Evolutionary conservation across 2,888 invertebrate genomes (phyloP), one percentile per base, ranked within the genome.

Genomic region (Hydraecia micacea): DNA sequence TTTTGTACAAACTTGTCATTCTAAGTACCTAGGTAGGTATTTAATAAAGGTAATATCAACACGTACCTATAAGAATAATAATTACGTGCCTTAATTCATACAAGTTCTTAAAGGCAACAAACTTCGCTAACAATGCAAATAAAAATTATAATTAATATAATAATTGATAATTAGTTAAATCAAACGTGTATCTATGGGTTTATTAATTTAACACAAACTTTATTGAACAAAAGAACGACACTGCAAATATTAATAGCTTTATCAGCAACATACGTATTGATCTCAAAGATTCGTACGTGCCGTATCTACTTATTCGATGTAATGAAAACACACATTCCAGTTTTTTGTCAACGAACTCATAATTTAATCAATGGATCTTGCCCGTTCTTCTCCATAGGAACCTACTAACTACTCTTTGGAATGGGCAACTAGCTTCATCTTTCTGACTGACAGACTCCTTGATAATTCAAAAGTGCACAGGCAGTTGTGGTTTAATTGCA

Each of bases 251-350:
- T 25, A 49, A 21, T 36, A 58, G 11, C 36, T 66, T 73, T 46
- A 84, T 84, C 70, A 58, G 49, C 70, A 58, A 70, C 39, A 67
- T 72, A 46, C 25, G 70, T 42, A 73, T 66, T 63, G 62, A 72
- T 80, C 42, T 72, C 66, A 75, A 83, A 78, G 73, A 75, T 75
- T 73, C 21, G 71, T 79, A 77, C 83, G 83, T 84, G 83, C 68
- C 71, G 39, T 84, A 84, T 84, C 84, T 84, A 36, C 25, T 63
- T 36, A 55, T 8, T 69, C 25, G 39, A 62, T 62, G 39, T 68
- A 65, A 63, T 13, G 36, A 71, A 84, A 80, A 69, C 63, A 80
- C 32, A 84, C 80, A 84, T 84, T 84, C 83, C 83, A 65, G 13
- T 65, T 74, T 77, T 71, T 80, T 72, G 63, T 65, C 55, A 52